phyloP scores from a whole-genome alignment of 1,140 invertebrate species.

The Anastrepha ludens region DNA sequence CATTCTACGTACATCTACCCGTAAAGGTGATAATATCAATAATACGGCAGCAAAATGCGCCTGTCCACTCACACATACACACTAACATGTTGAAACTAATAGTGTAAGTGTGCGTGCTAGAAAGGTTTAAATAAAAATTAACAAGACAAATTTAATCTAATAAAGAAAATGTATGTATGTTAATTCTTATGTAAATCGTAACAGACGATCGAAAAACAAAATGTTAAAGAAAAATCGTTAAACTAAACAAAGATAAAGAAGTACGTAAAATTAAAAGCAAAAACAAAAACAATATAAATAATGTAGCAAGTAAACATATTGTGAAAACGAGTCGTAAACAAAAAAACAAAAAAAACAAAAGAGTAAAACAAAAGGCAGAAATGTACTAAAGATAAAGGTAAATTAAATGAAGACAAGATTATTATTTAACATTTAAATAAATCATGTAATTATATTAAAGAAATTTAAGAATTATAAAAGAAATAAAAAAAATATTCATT shows the following conservation, averaged over 20 bases:
- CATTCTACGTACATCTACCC: no score
- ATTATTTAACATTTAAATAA: constrained; percentile 45
- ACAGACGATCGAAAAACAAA: constrained; percentile 20
- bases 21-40: no score
- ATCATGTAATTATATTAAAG: constrained; percentile 44
- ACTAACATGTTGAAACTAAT: not conserved
- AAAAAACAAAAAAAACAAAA: constrained; percentile 1
- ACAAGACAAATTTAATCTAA: not conserved
- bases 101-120: not conserved
- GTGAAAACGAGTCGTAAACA: constrained; percentile 4
- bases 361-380: not conserved
- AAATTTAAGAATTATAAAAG: constrained; percentile 19
- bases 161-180: constrained; percentile 30
- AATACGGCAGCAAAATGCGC: not conserved
- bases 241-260: constrained; percentile 6
- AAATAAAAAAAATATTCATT: not conserved
- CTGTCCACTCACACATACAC: not conserved
- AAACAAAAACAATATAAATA: constrained; percentile 1
- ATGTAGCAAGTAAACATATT: not conserved
- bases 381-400: constrained; percentile 42
- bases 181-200: constrained; percentile 50
- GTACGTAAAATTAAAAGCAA: not conserved
- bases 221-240: constrained; percentile 33
- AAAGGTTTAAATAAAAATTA: not conserved
- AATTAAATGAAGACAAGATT: not conserved